Base-by-base conservation (phyloP, 1,140 invertebrate genomes). In the Zaprionus gabonicus region DNA sequence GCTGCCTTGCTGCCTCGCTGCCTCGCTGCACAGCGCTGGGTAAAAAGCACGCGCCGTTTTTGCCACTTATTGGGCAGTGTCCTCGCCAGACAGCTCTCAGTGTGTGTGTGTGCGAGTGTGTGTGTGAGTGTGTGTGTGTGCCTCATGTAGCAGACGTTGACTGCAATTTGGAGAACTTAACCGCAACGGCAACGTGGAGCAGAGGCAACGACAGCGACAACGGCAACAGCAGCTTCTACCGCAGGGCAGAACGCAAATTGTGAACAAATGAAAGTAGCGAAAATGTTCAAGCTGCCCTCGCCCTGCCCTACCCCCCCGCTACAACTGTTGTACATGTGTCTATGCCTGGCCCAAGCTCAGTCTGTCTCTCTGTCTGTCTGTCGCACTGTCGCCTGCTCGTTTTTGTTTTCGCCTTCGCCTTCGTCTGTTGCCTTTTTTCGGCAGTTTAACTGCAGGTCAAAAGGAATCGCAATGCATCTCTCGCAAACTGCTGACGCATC, bases 141-240 rank as follows among this genome's bases (percentile, higher is more conserved):
- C 58, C 44, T 66, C 66, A 71, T 76, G 77, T 66, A 66, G 65
- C 78, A 87, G 83, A 81, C 83, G 83, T 51, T 79, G 85, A 90
- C 85, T 88, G 84, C 84, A 88, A 88, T 88, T 88, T 85, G 81
- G 85, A 81, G 85, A 88, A 90, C 84, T 88, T 88, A 88, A 88
- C 84, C 84, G 81, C 84, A 88, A 55, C 82, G 71, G 67, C 44
- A 46, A 57, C 68, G 31, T 17, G 44, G 27, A 41, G 67, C 58
- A 57, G 15, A 41, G 5, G 81, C 84, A 88, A 38, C 82, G 70
- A 63, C 36, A 46, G 46, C 84, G 84, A 51, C 78, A 76, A 73
- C 27, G 53, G 55, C 69, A 31, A 25, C 51, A 55, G 51, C 53
- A 55, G 72, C 76, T 65, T 70, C 44, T 63, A 87, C 84, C 81